Evolutionary conservation across 2,888 invertebrate species (phyloP).

Genomic region (Philaethria dido): DNA sequence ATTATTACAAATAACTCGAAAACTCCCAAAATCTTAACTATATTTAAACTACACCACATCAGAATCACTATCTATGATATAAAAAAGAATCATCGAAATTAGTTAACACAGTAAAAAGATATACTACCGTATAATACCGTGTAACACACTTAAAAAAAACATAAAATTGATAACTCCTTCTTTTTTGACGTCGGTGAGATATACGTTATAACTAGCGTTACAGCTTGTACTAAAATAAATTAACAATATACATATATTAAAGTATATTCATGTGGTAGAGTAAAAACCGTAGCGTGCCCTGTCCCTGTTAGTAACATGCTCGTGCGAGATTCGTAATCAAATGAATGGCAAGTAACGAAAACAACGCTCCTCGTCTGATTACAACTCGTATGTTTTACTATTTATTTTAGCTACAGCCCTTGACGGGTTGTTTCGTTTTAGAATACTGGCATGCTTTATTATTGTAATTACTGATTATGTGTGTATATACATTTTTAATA

Average conservation of each 20-base stretch:
- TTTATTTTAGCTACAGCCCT: neutral
- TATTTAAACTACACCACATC: no score
- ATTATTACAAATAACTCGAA: no score
- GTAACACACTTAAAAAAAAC: no score
- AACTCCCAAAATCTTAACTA: no score
- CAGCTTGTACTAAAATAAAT: neutral
- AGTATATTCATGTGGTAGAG: constrained; percentile 19
- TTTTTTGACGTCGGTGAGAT: no score
- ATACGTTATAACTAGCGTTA: no score
- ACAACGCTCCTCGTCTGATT: constrained; percentile 23
- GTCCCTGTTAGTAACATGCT: constrained; percentile 34
- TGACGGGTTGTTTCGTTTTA: neutral
- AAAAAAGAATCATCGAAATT: no score
- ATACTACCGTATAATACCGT: no score
- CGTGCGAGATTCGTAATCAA: constrained; percentile 32
- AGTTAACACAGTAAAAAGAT: no score
- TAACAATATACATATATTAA: constrained; percentile 10
- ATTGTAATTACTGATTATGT: neutral
- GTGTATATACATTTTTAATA: no score
- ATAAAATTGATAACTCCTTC: no score
- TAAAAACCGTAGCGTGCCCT: constrained; percentile 35
- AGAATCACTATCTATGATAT: no score
- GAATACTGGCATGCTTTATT: neutral
- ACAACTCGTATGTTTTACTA: constrained; percentile 16
- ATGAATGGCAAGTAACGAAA: constrained; percentile 34